Evolutionary conservation across 2,113 vertebrate species (phyloP).

Genomic region (Empidonax traillii): DNA sequence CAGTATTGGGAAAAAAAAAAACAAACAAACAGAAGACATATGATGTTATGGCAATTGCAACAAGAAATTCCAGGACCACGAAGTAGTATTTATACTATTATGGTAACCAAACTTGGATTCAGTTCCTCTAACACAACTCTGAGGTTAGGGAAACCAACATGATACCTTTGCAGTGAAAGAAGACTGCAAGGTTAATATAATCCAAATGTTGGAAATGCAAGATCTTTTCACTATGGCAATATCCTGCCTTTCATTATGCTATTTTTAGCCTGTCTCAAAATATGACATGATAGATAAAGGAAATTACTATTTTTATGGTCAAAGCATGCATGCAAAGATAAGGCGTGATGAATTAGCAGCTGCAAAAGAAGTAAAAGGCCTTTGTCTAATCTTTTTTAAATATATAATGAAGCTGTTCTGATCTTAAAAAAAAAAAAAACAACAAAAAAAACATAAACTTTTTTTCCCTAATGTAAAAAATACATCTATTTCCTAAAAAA

Average conservation of each 20-base stretch:
- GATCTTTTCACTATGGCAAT: slow-evolving; percentile 33
- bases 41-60: background rate
- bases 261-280: slow-evolving; percentile 44
- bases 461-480: background rate
- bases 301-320: slow-evolving; percentile 9
- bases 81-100: background rate
- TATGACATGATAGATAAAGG: slow-evolving; percentile 19
- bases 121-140: background rate
- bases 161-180: background rate
- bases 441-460: too few species aligned
- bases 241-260: slow-evolving; percentile 3
- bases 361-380: background rate
- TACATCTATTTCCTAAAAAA: background rate
- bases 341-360: background rate
- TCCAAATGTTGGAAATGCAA: slow-evolving; percentile 30
- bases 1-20: background rate
- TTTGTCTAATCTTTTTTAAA: background rate
- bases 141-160: background rate
- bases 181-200: slow-evolving; percentile 8
- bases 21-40: background rate
- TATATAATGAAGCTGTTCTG: background rate
- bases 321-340: slow-evolving; percentile 10
- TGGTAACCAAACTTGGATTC: background rate
- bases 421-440: background rate
- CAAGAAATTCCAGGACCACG: background rate